Percentiles rank a stretch among this genome's conserved stretches.
Conservation (phyloP, 2,888 invertebrate species). For the Bimastos eiseni region DNA sequence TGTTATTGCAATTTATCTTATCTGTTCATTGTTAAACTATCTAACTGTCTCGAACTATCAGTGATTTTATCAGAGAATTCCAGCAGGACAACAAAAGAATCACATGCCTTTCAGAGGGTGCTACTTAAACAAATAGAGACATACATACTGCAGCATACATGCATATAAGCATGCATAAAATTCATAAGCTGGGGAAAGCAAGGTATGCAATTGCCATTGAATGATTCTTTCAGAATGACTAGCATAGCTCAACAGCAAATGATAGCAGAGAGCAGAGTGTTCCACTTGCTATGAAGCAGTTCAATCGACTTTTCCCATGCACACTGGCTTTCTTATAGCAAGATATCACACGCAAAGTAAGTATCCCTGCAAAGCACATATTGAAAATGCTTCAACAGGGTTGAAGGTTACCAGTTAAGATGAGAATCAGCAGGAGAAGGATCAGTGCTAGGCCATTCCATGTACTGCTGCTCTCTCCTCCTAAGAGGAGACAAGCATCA, state of each 20-base stretch:
- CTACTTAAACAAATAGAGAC: background rate
- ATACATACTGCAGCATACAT: background rate
- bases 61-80: background rate
- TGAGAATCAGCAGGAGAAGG: background rate
- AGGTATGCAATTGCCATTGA: background rate
- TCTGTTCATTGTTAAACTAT: no score
- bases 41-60: background rate
- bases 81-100: background rate
- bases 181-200: background rate
- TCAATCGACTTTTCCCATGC: background rate
- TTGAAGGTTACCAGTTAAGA: background rate
- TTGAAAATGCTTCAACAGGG: background rate
- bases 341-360: background rate
- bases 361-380: background rate
- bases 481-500: background rate
- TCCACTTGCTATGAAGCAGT: background rate
- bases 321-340: background rate
- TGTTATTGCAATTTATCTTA: no score
- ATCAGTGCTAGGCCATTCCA: background rate
- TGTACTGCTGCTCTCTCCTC: background rate
- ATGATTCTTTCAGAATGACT: background rate
- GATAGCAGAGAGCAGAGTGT: background rate
- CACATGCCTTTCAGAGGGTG: background rate
- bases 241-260: background rate
- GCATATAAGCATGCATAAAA: background rate